Base-by-base conservation (phyloP, 2,888 invertebrate genomes). In the Phortica magna region DNA sequence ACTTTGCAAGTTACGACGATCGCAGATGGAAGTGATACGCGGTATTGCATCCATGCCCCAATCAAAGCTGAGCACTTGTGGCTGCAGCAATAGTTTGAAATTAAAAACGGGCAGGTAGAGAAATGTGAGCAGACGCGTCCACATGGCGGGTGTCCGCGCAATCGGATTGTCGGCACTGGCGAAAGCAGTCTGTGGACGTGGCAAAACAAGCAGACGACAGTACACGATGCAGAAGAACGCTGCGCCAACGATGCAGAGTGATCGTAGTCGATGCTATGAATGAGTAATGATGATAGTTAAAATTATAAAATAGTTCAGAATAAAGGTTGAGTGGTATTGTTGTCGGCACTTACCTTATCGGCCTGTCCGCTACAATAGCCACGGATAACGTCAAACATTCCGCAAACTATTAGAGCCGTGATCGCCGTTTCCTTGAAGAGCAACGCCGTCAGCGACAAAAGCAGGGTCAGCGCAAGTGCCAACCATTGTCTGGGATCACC, bases 41-140 rank as follows among this genome's bases (percentile, higher is more conserved):
- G 98, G 98, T 87, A 99, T 95, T 1, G 99, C 96, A 86, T 98
- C 98, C 99, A 99, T 99, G 41, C 98, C 98, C 99, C 99, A 99
- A 92, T 99, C 99, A 93, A 98, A 99, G 92, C 98, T 98, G 75
- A 99, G 93, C 83, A 95, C 95, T 84, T 94, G 94, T 7, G 99
- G 99, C 91, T 95, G 97, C 59, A 98, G 91, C 78, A 99, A 93
- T 88, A 99, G 94, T 91, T 95, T 95, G 88, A 98, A 95, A 92
- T 99, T 98, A 90, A 97, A 96, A 65, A 96, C 95, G 59, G 99
- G 98, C 84, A 99, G 94, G 91, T 98, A 98, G 81, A 96, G 93
- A 92, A 98, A 99, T 73, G 99, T 99, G 88, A 98, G 94, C 77
- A 96, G 93, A 82, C 99, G 94, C 61, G 97, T 96, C 85, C 96